These are phyloP conservation scores for Parambassis ranga DNA, from an alignment of 2,797 vertebrate species.

Conservation along the genomic window DNA sequence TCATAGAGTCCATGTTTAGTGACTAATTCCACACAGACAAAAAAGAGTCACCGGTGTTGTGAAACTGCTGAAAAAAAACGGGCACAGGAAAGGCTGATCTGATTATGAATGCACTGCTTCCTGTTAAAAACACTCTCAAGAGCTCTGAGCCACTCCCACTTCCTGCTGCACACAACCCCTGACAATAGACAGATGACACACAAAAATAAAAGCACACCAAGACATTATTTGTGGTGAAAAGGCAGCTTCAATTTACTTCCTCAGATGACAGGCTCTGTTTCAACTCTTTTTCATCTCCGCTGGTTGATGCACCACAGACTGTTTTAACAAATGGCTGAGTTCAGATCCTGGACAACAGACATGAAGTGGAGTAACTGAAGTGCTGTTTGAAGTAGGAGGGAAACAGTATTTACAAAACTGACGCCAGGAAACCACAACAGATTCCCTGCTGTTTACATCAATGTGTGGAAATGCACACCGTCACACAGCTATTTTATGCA, in stretches of 20 bases:
- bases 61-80: conserved; percentile 25
- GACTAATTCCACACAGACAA: background rate
- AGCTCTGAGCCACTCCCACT: conserved; percentile 34
- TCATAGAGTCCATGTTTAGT: background rate
- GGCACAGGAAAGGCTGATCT: conserved; percentile 52
- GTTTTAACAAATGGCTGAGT: conserved; percentile 30
- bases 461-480: background rate
- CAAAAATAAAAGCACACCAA: background rate
- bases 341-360: conserved; percentile 43
- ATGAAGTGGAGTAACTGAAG: conserved; percentile 10
- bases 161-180: conserved; percentile 47
- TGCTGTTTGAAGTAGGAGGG: background rate
- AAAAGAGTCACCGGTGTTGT: background rate
- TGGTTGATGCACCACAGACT: conserved; percentile 1
- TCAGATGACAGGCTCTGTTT: background rate
- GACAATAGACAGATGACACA: conserved; percentile 34
- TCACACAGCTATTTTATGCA: background rate
- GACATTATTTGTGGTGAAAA: background rate
- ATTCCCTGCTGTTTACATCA: background rate
- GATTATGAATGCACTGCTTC: conserved; percentile 56
- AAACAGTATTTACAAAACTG: background rate
- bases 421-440: background rate
- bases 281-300: too few species aligned
- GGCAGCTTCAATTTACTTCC: conserved; percentile 13
- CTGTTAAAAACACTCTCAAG: conserved; percentile 45